Evolutionary conservation across 2,888 invertebrate species (phyloP).

Genomic region (Drosophila fungiperda): DNA sequence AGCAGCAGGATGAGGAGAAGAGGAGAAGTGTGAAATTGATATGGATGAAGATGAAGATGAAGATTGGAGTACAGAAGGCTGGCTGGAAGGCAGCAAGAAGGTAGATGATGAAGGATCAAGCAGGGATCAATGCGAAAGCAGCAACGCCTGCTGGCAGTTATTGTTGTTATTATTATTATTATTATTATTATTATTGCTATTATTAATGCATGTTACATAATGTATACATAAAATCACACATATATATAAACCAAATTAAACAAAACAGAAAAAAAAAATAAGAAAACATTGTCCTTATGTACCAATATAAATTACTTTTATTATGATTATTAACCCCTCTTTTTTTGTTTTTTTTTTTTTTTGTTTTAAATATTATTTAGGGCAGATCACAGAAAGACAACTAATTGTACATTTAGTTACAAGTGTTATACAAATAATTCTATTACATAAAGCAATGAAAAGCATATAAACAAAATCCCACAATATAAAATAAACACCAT

Average conservation of each 20-base stretch:
- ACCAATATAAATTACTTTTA: conserved; percentile 43
- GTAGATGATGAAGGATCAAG: conserved; percentile 45
- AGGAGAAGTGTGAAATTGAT: not conserved
- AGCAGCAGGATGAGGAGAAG: conserved; percentile 28
- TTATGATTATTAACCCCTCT: conserved; percentile 37
- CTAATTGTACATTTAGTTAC: conserved; percentile 68
- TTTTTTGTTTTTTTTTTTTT: conserved; percentile 45
- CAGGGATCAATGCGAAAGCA: conserved; percentile 56
- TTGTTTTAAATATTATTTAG: conserved; percentile 55
- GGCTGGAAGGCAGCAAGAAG: conserved; percentile 18
- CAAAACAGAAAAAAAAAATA: not conserved
- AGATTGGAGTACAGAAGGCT: conserved; percentile 5
- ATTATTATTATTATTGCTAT: conserved; percentile 52
- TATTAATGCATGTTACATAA: conserved; percentile 65
- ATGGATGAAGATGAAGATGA: not conserved
- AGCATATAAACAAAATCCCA: conserved; percentile 49
- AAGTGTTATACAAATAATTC: conserved; percentile 62
- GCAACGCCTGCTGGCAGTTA: conserved; percentile 69
- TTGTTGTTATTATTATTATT: conserved; percentile 69
- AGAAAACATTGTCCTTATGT: conserved; percentile 40
- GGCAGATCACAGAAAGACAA: conserved; percentile 69
- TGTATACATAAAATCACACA: conserved; percentile 38
- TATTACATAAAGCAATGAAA: conserved; percentile 56
- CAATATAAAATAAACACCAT: conserved; percentile 58
- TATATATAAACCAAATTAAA: conserved; percentile 40